These are phyloP conservation scores for Rhodeus uyekii DNA, from an alignment of 2,797 vertebrate species.

Conservation along the genomic window DNA sequence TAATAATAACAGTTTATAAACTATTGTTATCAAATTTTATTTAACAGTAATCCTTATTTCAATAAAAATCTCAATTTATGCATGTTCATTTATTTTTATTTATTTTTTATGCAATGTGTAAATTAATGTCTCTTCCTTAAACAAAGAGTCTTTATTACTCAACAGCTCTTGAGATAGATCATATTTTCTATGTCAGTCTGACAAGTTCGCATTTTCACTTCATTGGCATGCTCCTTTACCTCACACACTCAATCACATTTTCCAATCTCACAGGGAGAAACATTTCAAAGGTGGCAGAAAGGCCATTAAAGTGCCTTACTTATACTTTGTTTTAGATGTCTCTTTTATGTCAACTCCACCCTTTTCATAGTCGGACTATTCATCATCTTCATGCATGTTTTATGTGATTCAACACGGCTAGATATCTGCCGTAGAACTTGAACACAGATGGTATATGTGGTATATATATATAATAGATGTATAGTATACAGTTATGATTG, in stretches of 20 bases:
- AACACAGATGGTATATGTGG: not conserved
- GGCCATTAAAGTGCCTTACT: constrained; percentile 4
- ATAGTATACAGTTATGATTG: not conserved
- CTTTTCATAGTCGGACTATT: not conserved
- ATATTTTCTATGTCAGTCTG: not conserved
- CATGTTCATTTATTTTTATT: not conserved
- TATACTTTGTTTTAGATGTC: not conserved
- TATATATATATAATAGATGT: not conserved
- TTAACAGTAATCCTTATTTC: too few relatives aligned
- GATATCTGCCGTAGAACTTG: not conserved
- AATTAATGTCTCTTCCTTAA: not conserved
- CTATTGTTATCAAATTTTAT: too few relatives aligned
- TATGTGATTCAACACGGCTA: not conserved
- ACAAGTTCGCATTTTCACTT: constrained; percentile 6
- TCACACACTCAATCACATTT: constrained; percentile 13
- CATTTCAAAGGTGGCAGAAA: constrained; percentile 19
- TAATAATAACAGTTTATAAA: too few relatives aligned
- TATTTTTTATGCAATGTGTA: not conserved
- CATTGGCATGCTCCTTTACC: not conserved
- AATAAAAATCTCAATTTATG: not conserved
- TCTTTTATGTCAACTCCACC: not conserved
- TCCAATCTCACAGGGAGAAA: constrained; percentile 12
- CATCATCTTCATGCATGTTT: not conserved
- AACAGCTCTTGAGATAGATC: not conserved
- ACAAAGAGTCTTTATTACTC: not conserved